Evolutionary conservation across 2,797 vertebrate species (phyloP), one percentile per base, ranked within the genome.

Genomic region (Notoglanidium macrostoma): DNA sequence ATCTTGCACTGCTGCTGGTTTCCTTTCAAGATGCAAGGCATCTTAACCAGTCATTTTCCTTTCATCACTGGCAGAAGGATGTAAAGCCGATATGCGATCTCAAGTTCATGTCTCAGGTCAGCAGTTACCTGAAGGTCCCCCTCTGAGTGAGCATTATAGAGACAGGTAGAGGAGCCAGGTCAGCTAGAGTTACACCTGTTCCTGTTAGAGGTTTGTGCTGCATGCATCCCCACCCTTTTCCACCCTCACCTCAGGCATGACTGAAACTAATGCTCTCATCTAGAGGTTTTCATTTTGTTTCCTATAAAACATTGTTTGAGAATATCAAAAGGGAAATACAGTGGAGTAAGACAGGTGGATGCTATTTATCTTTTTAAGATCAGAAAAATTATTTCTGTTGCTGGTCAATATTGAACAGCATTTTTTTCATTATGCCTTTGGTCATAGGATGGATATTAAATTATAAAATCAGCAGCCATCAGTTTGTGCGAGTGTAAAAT

Each of bases 101-200:
- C 89, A 90, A 88, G 89, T 91, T 91, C 89, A 90, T 32, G 85
- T 90, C 85, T 89, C 89, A 91, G 88, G 88, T 89, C 87, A 91
- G 78, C 88, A 83, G 83, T 83, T 84, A 90, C 90, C 90, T 87
- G 70, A 90, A 88, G 90, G 85, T 81, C 32, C 46, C 63, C 88
- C 68, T 82, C 55, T 10, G 76, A 83, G 44, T 44, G 54, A 85
- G 84, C 67, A 51, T 86, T 84, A 85, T 86, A 85, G 86, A 89
- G 86, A 85, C 85, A 80, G 85, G 61, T 78, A 84, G 81, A 87
- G 84, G 82, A 89, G 87, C 32, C 29, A 46, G 14, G 26, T 32
- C 82, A 88, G 89, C 86, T 90, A 83, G 86, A 89, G 85, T 91
- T 90, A 90, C 91, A 91, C 85, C 79, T 88, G 89, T 89, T 85